Percentiles rank a stretch among this genome's conserved stretches.
Conservation (phyloP, 2,113 vertebrate species). For the Chaenocephalus aceratus region DNA sequence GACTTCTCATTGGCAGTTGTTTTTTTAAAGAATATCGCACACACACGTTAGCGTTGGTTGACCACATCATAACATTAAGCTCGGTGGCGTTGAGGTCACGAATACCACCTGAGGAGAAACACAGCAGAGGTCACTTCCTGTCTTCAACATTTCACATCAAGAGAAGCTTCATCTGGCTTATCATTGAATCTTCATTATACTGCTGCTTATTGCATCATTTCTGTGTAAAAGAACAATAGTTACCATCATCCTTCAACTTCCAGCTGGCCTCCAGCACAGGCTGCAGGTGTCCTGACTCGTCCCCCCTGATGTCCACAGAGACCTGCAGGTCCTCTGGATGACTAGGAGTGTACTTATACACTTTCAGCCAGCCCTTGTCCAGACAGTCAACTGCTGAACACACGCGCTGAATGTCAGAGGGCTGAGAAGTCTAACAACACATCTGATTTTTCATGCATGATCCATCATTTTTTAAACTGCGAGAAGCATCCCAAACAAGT, state of each 20-base stretch:
- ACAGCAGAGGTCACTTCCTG: background rate
- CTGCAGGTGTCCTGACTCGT: conserved; percentile 60
- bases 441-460: background rate
- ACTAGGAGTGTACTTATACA: conserved; percentile 63
- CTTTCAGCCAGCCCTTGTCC: conserved; percentile 45
- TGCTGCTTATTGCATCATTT: background rate
- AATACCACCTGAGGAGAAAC: conserved; percentile 69
- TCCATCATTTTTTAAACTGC: background rate
- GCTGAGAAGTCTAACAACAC: background rate
- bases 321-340: conserved; percentile 62
- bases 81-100: conserved; percentile 67
- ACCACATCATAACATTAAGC: conserved; percentile 63
- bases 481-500: background rate
- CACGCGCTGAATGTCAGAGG: background rate
- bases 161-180: too few relatives aligned
- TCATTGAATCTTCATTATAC: too few relatives aligned
- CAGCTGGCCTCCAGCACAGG: conserved; percentile 75
- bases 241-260: conserved; percentile 79
- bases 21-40: conserved; percentile 72
- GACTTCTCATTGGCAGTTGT: conserved; percentile 51
- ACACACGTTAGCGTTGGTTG: conserved; percentile 75
- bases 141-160: background rate
- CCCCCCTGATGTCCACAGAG: conserved; percentile 27
- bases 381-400: conserved; percentile 74
- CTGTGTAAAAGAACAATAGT: background rate